A percentile compares a stretch with the other conserved stretches of the same genome.
phyloP scores from a whole-genome alignment of 2,113 vertebrate species.

The Sebastes schlegelii region DNA sequence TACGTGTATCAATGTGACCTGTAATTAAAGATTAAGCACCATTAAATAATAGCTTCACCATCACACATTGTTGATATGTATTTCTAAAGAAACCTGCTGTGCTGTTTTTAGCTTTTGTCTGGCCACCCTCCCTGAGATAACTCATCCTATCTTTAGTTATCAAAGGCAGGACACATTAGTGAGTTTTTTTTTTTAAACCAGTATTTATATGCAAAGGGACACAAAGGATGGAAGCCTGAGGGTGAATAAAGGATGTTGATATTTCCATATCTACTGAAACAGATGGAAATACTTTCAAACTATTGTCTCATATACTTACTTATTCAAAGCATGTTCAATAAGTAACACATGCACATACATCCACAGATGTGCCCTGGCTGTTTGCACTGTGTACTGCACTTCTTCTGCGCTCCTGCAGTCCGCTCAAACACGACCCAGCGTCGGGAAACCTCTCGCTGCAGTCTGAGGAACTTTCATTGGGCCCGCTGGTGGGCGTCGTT shows the following conservation, averaged over 20 bases:
- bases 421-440: conserved; percentile 31
- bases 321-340: conserved; percentile 64
- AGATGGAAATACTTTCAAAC: conserved; percentile 59
- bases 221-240: conserved; percentile 39
- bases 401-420: conserved; percentile 15
- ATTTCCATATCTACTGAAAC: conserved; percentile 62
- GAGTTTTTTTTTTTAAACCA: neutral
- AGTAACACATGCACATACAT: conserved; percentile 58
- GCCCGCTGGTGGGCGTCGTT: conserved; percentile 80
- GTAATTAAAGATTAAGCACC: neutral
- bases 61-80: neutral
- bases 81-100: neutral
- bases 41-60: neutral
- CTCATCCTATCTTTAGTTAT: conserved; percentile 8
- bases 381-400: conserved; percentile 3
- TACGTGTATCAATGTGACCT: neutral
- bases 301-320: conserved; percentile 52
- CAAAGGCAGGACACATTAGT: conserved; percentile 10
- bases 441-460: conserved; percentile 61
- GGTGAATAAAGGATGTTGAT: conserved; percentile 46
- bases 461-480: conserved; percentile 81
- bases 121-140: neutral
- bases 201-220: conserved; percentile 32
- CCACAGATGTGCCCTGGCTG: conserved; percentile 16
- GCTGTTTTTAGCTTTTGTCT: neutral